Percentiles rank a stretch among this genome's conserved stretches.
phyloP scores from a whole-genome alignment of 2,797 vertebrate species.

The Miichthys miiuy region DNA sequence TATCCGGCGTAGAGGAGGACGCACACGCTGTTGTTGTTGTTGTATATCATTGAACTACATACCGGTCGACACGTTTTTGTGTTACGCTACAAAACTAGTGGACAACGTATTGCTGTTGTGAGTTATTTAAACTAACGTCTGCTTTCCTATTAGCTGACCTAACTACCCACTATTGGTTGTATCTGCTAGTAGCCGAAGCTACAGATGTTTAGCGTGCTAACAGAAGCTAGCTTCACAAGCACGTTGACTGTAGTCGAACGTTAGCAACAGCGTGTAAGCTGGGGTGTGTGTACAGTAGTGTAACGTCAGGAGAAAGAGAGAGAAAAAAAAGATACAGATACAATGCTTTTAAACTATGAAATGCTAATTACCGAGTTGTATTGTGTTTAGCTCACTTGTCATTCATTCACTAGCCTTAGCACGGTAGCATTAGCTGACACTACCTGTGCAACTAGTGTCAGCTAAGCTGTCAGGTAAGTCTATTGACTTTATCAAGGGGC shows the following conservation, averaged over 20 bases:
- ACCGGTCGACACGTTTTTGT: slow-evolving; percentile 14
- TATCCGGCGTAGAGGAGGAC: slow-evolving; percentile 71
- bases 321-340: no score
- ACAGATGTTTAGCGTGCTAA: slow-evolving; percentile 34
- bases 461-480: not conserved
- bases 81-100: not conserved
- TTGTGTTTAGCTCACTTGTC: not conserved
- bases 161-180: fast-evolving
- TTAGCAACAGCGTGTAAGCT: no score
- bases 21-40: not conserved
- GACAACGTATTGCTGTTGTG: not conserved
- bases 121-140: not conserved
- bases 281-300: not conserved
- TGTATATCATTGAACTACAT: not conserved
- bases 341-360: not conserved
- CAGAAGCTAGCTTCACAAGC: slow-evolving; percentile 31
- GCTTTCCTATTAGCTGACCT: not conserved
- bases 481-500: not conserved
- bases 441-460: not conserved
- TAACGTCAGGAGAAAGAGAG: not conserved
- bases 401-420: not conserved
- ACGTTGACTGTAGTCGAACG: not conserved
- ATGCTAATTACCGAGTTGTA: not conserved
- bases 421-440: not conserved
- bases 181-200: not conserved